phyloP scores from a whole-genome alignment of 1,140 invertebrate genomes.

The Drosophila virilis region DNA sequence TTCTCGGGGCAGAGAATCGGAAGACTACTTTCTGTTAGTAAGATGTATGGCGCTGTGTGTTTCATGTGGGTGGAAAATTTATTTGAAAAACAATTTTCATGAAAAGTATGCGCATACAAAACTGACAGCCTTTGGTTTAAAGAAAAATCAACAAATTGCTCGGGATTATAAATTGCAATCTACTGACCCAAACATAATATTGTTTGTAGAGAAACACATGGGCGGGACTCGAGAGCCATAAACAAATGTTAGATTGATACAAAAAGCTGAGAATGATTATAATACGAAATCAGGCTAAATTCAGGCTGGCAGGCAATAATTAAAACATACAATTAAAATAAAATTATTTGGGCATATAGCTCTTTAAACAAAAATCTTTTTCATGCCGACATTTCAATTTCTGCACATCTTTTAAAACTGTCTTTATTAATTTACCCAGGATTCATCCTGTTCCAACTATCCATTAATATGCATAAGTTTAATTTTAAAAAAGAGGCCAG shows the following conservation, averaged over 20 bases:
- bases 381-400: no score
- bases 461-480: no score
- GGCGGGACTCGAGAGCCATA: slow-evolving; percentile 26
- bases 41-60: slow-evolving; percentile 55
- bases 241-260: slow-evolving; percentile 26
- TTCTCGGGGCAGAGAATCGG: slow-evolving; percentile 2
- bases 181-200: slow-evolving; percentile 56
- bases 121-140: slow-evolving; percentile 72
- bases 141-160: slow-evolving; percentile 75
- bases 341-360: no score
- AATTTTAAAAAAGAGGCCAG: no score
- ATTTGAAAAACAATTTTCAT: slow-evolving; percentile 80
- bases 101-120: slow-evolving; percentile 80
- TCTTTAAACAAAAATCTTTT: no score
- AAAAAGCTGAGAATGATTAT: not conserved
- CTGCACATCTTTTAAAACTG: no score
- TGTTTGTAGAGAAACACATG: slow-evolving; percentile 49
- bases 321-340: no score
- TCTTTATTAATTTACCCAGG: no score
- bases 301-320: no score
- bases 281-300: no score
- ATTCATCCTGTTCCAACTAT: no score
- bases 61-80: slow-evolving; percentile 67
- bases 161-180: slow-evolving; percentile 71
- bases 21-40: slow-evolving; percentile 29